Percentiles rank a stretch among this genome's conserved stretches.
phyloP scores from a whole-genome alignment of 2,888 invertebrate genomes.

The Ectobius pallidus region DNA sequence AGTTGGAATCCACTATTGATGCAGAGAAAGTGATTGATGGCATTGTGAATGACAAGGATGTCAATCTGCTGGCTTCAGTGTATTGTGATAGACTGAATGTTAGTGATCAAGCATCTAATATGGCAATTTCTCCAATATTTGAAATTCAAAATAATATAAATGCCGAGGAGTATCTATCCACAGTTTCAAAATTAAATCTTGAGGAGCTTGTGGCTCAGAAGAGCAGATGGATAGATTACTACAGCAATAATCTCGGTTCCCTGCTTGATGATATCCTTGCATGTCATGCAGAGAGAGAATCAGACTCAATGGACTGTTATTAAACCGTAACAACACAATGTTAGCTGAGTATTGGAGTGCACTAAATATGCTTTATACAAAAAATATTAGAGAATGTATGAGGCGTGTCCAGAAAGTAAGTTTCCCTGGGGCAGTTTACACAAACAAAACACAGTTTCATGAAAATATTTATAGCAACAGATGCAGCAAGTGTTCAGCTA shows the following conservation, averaged over 20 bases:
- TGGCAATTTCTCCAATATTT: neutral
- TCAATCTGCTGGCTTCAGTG: conserved; percentile 65
- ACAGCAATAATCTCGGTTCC: conserved; percentile 70
- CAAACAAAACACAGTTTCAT: no score
- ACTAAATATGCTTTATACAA: no score
- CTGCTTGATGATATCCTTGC: conserved; percentile 76
- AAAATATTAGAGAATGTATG: no score
- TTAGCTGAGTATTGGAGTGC: no score
- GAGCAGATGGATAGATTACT: conserved; percentile 69
- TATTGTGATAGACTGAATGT: conserved; percentile 61
- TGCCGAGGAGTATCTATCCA: conserved; percentile 60
- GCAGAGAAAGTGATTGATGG: conserved; percentile 63
- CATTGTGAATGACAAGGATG: conserved; percentile 67
- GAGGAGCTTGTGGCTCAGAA: conserved; percentile 65
- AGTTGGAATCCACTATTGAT: neutral
- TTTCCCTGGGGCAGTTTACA: no score
- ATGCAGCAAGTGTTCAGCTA: no score
- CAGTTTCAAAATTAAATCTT: conserved; percentile 64
- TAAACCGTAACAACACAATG: conserved; percentile 54
- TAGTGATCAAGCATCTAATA: conserved; percentile 38
- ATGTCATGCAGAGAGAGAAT: conserved; percentile 59
- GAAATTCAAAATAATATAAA: neutral
- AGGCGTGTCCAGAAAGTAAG: no score
- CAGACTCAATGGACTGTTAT: conserved; percentile 75
- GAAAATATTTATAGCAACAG: no score